Percentiles rank a stretch among this genome's conserved stretches.
These are phyloP conservation scores for Rhagologus leucostigma DNA, from an alignment of 2,113 vertebrate species.

Conservation along the genomic window DNA sequence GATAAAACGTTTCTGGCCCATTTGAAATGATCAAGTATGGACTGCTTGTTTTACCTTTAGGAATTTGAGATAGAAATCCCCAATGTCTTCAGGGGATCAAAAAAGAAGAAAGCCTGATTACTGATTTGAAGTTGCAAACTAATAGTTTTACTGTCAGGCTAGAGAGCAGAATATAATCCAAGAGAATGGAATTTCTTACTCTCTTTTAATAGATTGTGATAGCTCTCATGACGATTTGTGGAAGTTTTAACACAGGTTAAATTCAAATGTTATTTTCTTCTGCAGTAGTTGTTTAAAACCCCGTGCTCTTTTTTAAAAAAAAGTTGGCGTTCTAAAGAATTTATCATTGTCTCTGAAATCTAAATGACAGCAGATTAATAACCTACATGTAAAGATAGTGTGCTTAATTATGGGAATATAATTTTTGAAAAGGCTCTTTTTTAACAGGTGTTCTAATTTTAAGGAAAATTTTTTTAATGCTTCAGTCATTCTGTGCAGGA, in stretches of 20 bases:
- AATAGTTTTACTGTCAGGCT: not conserved
- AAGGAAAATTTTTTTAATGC: not conserved
- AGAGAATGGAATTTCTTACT: not conserved
- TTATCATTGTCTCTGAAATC: not conserved
- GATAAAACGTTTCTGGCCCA: not conserved
- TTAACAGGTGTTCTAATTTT: not conserved
- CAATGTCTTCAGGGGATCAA: not conserved
- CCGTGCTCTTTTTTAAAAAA: not conserved
- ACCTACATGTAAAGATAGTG: not conserved
- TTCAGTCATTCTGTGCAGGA: not conserved
- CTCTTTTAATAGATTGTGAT: not conserved
- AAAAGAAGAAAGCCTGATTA: not conserved
- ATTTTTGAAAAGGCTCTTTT: not conserved
- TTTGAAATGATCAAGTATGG: not conserved
- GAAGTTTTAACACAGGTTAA: not conserved
- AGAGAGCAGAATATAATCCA: not conserved
- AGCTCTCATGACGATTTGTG: not conserved
- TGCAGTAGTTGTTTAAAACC: not conserved
- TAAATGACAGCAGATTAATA: not conserved
- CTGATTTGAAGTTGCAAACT: not conserved
- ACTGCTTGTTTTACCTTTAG: not conserved
- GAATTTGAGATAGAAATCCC: not conserved
- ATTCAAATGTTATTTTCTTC: not conserved
- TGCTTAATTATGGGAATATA: not conserved
- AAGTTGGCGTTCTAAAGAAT: not conserved